Base-by-base conservation (phyloP, 2,888 invertebrate species). In the Aporophyla lueneburgensis region DNA sequence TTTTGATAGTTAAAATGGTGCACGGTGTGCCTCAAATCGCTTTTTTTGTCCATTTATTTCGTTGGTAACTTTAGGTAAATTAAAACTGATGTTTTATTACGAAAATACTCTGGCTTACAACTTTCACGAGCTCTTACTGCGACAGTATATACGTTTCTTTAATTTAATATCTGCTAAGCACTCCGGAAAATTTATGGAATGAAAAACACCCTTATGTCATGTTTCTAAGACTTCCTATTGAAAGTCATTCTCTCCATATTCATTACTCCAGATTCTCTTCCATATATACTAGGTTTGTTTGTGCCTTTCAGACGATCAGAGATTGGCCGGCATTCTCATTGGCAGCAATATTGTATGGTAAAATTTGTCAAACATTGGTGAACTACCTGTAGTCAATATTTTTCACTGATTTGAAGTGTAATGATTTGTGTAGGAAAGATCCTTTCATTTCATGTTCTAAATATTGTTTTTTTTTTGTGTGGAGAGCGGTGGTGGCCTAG, bases 21-120 rank as follows among this genome's bases (percentile, higher is more conserved):
- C 21, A 4, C 5, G 49, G 24, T 27, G 65, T 4, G 19, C 49
- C 24, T 21, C 7, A 12, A 49, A 49, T 49, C 19, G 12, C 5
- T 49, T 27, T 21, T 43, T 24, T 24, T 24, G 10, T 24, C 46
- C 46, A 12, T 24, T 12, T 24, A 27, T 49, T 49, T 49, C 49
- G 24, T 65, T 46, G 19, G 63, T 27, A 27, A 58, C 16, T 1
- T 7, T 24, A 58, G 24, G 58, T 27, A 5, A 59, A 19, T 10
- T 9, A 19, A 9, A n/a, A 63, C 10, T n/a, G 5, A n/a, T 14
- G 5, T 71, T 71, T 49, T 65, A 49, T 19, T 24, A 40, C 40
- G 14, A 1, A 51, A 71, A 65, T 77, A 59, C n/a, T 70, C 33
- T n/a, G 1, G 19, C 19, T 70, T 49, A 72, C 49, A 58, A 58